Conservation (phyloP, 30 jellyfish, hydroid and myxozoan genomes). For the Aurelia aurita complex sp. Pacific region DNA sequence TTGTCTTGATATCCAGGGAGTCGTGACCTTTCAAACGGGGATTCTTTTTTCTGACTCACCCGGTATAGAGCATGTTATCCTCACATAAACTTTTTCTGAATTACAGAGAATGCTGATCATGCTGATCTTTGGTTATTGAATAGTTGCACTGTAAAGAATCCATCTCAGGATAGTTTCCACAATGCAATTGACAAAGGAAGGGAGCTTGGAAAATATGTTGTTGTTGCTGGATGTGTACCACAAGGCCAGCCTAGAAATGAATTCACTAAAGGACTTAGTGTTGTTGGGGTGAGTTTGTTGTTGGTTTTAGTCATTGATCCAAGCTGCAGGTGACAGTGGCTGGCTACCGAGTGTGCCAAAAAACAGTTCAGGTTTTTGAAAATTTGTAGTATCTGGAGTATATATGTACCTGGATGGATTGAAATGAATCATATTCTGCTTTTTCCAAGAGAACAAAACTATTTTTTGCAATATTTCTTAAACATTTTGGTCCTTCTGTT, state of each 20-base stretch:
- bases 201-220: constrained; percentile 82
- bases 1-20: no score
- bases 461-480: no score
- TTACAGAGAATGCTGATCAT: constrained; percentile 64
- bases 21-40: no score
- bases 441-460: no score
- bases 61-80: no score
- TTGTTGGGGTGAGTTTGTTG: constrained; percentile 78
- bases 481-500: no score
- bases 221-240: constrained; percentile 98
- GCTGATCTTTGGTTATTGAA: constrained; percentile 95
- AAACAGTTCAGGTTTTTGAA: neutral
- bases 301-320: neutral
- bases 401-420: no score
- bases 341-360: neutral
- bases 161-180: constrained; percentile 90
- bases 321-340: neutral
- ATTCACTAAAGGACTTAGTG: constrained; percentile 85
- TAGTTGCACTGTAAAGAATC: constrained; percentile 96
- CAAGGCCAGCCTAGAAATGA: constrained; percentile 97
- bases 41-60: no score
- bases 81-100: neutral
- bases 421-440: no score
- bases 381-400: no score
- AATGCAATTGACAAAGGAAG: constrained; percentile 85